Conservation (phyloP, 1,140 invertebrate genomes). For the Varroa destructor region DNA sequence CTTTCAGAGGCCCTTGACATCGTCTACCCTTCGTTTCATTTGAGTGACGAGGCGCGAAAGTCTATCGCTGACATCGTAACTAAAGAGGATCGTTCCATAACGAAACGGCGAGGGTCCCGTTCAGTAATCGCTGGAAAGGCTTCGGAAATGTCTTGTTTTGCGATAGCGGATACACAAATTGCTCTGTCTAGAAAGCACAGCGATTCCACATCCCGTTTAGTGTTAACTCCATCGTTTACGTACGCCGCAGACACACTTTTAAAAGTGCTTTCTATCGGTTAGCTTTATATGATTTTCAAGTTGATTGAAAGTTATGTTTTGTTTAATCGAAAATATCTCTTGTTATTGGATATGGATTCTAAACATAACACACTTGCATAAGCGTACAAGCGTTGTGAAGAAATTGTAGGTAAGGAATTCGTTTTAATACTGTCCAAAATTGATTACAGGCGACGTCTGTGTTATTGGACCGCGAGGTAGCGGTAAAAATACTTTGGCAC, state of each 20-base stretch:
- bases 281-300: no score
- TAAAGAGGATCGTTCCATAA: background rate
- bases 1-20: background rate
- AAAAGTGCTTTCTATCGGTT: constrained; percentile 5
- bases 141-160: background rate
- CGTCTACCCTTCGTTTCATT: constrained; percentile 8
- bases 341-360: no score
- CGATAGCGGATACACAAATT: no score
- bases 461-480: constrained; percentile 52
- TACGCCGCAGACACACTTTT: background rate
- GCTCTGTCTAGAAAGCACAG: background rate
- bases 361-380: no score
- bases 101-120: background rate
- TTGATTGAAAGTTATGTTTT: no score
- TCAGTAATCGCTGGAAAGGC: background rate
- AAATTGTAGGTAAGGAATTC: background rate
- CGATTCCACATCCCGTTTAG: background rate
- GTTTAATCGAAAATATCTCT: no score
- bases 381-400: background rate
- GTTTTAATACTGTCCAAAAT: background rate
- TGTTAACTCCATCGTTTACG: background rate
- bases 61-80: background rate
- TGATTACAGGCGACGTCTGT: constrained; percentile 17
- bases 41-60: constrained; percentile 4
- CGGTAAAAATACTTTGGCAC: constrained; percentile 70